These are phyloP conservation scores for Parotocinclus haroldoi DNA, from an alignment of 2,797 vertebrate species.

Conservation along the genomic window DNA sequence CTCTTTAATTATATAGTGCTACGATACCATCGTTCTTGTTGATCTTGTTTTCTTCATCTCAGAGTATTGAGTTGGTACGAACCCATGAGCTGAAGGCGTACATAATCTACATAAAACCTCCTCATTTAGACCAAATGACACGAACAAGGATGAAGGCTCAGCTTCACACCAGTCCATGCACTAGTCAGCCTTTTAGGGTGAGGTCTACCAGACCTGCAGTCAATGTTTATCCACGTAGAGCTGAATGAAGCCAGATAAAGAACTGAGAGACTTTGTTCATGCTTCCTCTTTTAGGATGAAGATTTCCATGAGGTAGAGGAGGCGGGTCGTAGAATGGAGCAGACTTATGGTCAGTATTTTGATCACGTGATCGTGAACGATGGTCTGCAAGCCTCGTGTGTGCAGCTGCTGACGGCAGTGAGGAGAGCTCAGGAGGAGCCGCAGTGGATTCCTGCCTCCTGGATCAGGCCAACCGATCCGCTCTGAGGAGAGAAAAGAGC, in stretches of 20 bases:
- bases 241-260: too few relatives aligned
- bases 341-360: constrained; percentile 85
- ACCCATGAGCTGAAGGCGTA: constrained; percentile 86
- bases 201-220: constrained; percentile 40
- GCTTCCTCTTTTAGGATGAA: constrained; percentile 76
- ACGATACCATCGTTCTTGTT: too few relatives aligned
- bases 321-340: constrained; percentile 79
- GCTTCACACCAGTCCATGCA: constrained; percentile 85
- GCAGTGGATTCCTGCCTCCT: constrained; percentile 89
- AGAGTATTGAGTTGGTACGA: constrained; percentile 83
- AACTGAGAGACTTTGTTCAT: background rate
- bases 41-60: constrained; percentile 4
- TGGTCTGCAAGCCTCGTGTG: constrained; percentile 77
- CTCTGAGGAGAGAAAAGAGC: constrained; percentile 49
- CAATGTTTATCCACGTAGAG: too few relatives aligned
- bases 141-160: constrained; percentile 78
- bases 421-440: constrained; percentile 83
- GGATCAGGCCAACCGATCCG: constrained; percentile 77
- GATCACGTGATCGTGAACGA: constrained; percentile 88
- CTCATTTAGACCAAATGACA: constrained; percentile 75
- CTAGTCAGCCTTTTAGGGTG: constrained; percentile 87
- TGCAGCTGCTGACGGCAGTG: constrained; percentile 73
- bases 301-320: constrained; percentile 92
- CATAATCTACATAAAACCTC: constrained; percentile 90
- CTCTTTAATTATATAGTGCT: too few relatives aligned